Evolutionary conservation across 2,797 vertebrate species (phyloP), one percentile per base, ranked within the genome.

Genomic region (Heterohyrax brucei): DNA sequence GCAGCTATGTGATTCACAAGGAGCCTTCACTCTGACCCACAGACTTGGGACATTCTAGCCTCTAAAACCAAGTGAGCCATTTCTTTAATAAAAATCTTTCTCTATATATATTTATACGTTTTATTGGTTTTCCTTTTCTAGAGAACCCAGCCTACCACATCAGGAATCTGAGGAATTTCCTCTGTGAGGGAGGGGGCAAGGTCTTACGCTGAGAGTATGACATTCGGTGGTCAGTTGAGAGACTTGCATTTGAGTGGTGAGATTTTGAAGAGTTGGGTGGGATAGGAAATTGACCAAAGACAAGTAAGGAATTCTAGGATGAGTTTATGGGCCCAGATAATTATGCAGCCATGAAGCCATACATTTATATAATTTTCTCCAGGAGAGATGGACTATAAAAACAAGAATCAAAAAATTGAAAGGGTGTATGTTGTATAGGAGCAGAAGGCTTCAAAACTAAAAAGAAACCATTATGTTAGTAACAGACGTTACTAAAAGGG

Each of bases 401-500:
- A 82, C 16, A 64, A n/a, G 68, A 70, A 56, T 33, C 44, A 62
- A 64, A 28, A 86, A 70, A 30, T 59, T 39, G 24, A 91, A 75
- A 85, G 18, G 30, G 28, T n/a, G 1, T 75, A 81, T 18, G 18
- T 78, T 88, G 46, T 56, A 66, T 66, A 46, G 39, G 10, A 91
- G 46, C 10, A 95, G 33, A 59, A 95, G 26, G 30, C 46, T 26
- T 82, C 78, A 95, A 91, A 93, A 18, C 22, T 8, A 21, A 79
- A 89, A 14, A 5, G 5, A 87, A 44, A 21, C 16, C 24, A 89
- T 83, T 48, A 50, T 22, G 81, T 93, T 78, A 62, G 62, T 89
- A 68, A 72, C 12, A 46, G 39, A 50, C 8, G 0, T 83, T 80
- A 22, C 44, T 72, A 70, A 86, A 93, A 81, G 79, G 12, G n/a